A percentile compares a stretch with the other conserved stretches of the same genome.
Conservation (phyloP, 2,888 invertebrate genomes). For the Cephus runcator region DNA sequence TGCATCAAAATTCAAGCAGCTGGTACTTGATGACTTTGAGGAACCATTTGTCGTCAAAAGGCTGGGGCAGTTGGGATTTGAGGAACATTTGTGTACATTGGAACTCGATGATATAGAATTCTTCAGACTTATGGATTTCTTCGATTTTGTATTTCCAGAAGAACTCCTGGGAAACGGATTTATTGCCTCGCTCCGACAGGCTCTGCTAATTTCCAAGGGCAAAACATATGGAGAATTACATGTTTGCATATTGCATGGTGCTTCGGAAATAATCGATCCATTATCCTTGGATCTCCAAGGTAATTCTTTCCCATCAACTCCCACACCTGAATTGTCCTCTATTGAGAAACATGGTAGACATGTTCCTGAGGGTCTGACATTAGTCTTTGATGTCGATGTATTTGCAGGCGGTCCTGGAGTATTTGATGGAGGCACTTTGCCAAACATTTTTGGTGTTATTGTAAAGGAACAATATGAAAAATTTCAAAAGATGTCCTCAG, state of each 20-base stretch:
- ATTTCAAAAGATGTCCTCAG: not conserved
- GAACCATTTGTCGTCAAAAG: not conserved
- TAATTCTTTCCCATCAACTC: slow-evolving; percentile 46
- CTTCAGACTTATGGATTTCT: not conserved
- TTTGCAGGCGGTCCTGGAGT: slow-evolving; percentile 46
- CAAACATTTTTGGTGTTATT: slow-evolving; percentile 47
- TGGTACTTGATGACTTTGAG: slow-evolving; percentile 20
- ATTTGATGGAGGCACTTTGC: slow-evolving; percentile 54
- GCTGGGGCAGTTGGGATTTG: slow-evolving; percentile 41
- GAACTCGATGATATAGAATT: slow-evolving; percentile 4
- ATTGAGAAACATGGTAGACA: slow-evolving; percentile 53
- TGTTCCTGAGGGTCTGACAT: slow-evolving; percentile 28
- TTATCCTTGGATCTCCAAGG: slow-evolving; percentile 48
- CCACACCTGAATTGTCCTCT: slow-evolving; percentile 38
- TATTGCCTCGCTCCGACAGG: slow-evolving; percentile 33
- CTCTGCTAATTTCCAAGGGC: slow-evolving; percentile 25
- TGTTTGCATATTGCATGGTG: slow-evolving; percentile 34
- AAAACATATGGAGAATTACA: slow-evolving; percentile 16
- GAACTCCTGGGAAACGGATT: slow-evolving; percentile 25
- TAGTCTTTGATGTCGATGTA: slow-evolving; percentile 21
- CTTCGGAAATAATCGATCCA: slow-evolving; percentile 38
- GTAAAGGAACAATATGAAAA: not conserved
- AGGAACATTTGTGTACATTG: slow-evolving; percentile 45
- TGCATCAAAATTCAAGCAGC: slow-evolving; percentile 21
- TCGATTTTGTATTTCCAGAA: slow-evolving; percentile 22